A percentile compares a stretch with the other conserved stretches of the same genome.
Conservation (phyloP, 1,140 invertebrate species). For the Heliconius nattereri region DNA sequence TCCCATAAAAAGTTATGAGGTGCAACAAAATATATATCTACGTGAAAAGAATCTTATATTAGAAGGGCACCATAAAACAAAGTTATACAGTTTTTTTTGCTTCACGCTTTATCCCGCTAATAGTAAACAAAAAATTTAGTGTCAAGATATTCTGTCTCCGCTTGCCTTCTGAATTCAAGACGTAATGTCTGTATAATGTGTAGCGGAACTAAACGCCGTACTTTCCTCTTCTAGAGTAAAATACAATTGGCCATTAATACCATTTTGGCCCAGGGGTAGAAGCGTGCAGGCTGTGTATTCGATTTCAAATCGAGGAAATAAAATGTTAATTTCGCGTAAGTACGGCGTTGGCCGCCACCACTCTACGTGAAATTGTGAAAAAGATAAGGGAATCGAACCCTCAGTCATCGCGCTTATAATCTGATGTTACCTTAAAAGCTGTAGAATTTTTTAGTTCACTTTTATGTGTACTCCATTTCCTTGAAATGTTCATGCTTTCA, state of each 20-base stretch:
- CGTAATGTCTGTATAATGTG: neutral
- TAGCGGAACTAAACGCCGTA: neutral
- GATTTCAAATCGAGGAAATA: no score
- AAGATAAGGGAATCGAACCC: no score
- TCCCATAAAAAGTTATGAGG: conserved; percentile 9
- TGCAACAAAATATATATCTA: neutral
- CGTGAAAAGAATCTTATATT: neutral
- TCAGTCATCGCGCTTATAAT: no score
- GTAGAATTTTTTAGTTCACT: neutral
- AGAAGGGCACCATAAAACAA: neutral
- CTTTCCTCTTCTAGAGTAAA: neutral
- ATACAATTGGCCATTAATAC: no score
- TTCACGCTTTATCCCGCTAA: neutral
- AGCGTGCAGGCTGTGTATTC: no score
- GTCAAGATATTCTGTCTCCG: neutral
- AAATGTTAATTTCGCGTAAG: no score
- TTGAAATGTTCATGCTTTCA: neutral
- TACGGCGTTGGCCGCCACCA: no score
- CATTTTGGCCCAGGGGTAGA: no score
- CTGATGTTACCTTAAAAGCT: no score
- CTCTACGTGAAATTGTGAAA: no score
- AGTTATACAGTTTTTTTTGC: neutral
- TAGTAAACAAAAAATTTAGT: neutral
- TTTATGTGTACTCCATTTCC: neutral
- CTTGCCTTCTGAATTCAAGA: neutral